These are phyloP conservation scores for Spheniscus mendiculus DNA, from an alignment of 2,113 vertebrate species.

Conservation along the genomic window DNA sequence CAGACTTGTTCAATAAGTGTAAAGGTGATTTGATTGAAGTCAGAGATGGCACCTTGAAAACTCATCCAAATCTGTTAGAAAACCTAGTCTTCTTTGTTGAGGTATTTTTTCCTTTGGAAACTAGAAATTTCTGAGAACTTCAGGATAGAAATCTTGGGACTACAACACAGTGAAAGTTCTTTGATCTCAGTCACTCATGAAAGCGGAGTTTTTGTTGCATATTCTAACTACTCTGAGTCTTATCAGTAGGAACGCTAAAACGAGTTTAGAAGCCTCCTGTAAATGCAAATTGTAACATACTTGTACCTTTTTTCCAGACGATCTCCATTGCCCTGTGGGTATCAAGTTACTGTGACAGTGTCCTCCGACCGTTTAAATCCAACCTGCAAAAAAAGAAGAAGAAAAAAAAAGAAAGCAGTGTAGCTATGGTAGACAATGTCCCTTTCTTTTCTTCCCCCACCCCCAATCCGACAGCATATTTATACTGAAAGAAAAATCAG, in stretches of 20 bases:
- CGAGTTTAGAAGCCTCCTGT: not conserved
- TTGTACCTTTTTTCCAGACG: constrained; percentile 74
- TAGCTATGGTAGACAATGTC: constrained; percentile 76
- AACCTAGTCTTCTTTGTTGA: constrained; percentile 96
- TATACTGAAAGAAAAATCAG: not conserved
- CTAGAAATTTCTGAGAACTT: not conserved
- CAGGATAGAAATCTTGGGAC: not conserved
- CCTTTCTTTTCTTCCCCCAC: not conserved
- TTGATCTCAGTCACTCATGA: not conserved
- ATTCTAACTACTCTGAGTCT: not conserved
- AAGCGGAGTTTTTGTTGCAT: not conserved
- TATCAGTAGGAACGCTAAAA: not conserved
- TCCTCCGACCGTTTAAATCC: constrained; percentile 91
- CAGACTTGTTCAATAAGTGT: constrained; percentile 91
- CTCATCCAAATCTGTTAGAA: constrained; percentile 86
- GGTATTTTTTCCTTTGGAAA: constrained; percentile 74
- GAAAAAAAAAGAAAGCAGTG: constrained; percentile 93
- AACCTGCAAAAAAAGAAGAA: constrained; percentile 98
- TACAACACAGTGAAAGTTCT: not conserved
- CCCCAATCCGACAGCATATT: not conserved
- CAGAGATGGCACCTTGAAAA: constrained; percentile 84
- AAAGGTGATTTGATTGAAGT: constrained; percentile 92
- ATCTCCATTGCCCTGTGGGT: constrained; percentile 89
- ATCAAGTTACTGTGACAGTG: constrained; percentile 86
- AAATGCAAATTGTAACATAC: not conserved